Base-by-base conservation (phyloP, 1,140 invertebrate species). In the Tetragnatha versicolor region DNA sequence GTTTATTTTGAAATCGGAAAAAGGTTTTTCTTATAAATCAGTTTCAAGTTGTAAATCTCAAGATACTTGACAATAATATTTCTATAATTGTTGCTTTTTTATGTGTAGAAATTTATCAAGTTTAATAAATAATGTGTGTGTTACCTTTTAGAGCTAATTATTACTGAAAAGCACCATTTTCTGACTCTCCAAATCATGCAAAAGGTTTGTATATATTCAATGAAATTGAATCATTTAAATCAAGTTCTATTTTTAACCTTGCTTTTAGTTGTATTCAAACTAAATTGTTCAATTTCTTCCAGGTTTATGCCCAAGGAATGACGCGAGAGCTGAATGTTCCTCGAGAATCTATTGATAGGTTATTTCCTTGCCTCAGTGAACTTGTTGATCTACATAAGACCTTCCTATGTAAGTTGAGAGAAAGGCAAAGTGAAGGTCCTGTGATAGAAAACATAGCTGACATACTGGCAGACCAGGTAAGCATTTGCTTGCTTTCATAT, bases 81-180 rank as follows among this genome's bases (percentile, higher is more conserved):
- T 3, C 22, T 12, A n/a, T n/a, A n/a, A 5, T n/a, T 1, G 25
- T 63, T 35, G 60, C 17, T 14, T 63, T 20, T 14, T 31, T 27
- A 2, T 63, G 1, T 4, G 9, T 31, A 63, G 12, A n/a, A 14
- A 25, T 14, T 27, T 9, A 22, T 51, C n/a, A 12, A 35, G 12
- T 20, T 55, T 31, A 65, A 77, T 14, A 35, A 51, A 51, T 35
- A 25, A 51, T 53, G 51, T 35, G n/a, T 35, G 39, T 20, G n/a
- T 42, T 77, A 80, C 53, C 81, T 83, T 85, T 93, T 95, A 88
- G 96, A 98, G 85, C 91, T 98, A 81, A 95, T 98, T 73, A 89
- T 96, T 81, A 98, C 96, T 6, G 96, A 98, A 85, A 97, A 96
- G 86, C 94, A 97, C 87, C 95, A 98, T 85, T 98, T 95, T 84